Conservation (phyloP, 2,113 vertebrate species). For the Mirounga angustirostris region DNA sequence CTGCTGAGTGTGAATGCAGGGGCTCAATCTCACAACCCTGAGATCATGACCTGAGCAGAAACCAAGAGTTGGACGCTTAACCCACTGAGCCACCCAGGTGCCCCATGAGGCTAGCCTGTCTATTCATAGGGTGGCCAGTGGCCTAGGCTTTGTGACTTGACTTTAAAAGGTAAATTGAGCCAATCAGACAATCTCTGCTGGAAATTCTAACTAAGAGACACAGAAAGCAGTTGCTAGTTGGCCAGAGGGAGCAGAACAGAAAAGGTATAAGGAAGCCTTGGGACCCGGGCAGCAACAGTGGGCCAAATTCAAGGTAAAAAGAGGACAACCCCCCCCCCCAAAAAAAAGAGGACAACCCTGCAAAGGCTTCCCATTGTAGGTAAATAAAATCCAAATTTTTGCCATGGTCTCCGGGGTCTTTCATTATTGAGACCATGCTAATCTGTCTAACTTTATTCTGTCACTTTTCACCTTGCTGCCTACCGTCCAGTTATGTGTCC, state of each 20-base stretch:
- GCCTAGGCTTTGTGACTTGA: neutral
- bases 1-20: neutral
- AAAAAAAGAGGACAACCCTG: neutral
- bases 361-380: neutral
- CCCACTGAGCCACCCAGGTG: neutral
- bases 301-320: neutral
- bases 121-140: neutral
- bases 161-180: neutral
- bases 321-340: neutral
- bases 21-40: neutral
- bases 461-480: neutral
- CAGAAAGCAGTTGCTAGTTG: neutral
- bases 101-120: neutral
- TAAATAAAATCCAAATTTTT: neutral
- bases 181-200: neutral
- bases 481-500: neutral
- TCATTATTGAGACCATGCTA: neutral
- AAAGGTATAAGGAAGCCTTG: neutral
- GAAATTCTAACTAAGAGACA: slow-evolving; percentile 7
- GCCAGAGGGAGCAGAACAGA: neutral
- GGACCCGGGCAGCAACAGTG: neutral
- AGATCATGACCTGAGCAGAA: neutral
- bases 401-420: neutral
- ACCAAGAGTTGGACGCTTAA: neutral
- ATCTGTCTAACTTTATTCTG: neutral